Evolutionary conservation across 2,888 invertebrate species (phyloP), one percentile per base, ranked within the genome.

Genomic region (Sicus ferrugineus): DNA sequence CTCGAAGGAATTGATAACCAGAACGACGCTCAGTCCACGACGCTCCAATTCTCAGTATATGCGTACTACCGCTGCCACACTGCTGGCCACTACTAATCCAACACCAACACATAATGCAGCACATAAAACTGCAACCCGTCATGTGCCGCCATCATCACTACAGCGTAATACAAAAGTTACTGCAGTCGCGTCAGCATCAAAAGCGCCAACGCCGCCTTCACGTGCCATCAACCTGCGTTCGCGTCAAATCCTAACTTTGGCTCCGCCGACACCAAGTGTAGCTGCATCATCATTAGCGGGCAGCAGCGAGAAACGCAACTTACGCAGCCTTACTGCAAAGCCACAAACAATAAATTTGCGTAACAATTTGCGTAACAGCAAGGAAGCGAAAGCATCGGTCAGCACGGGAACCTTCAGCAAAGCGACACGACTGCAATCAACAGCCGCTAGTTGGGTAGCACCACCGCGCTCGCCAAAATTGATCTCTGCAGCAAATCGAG

Each of bases 391-490:
- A n/a, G n/a, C n/a, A n/a, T n/a, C n/a, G n/a, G 58, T 42, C 70
- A 34, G 7, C 42, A 48, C 68, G 26, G 67, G 66, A 26, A 74
- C 69, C 63, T 79, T 79, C 19, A 77, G 80, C 68, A 81, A 81
- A 30, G 68, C 81, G 0, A 78, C 78, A 2, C 75, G 81, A 3
- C 73, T 77, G 61, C 81, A 81, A 61, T 75, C 79, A 50, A 73
- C 77, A 54, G 74, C 74, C 46, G 75, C 75, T 26, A 31, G 74
- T 79, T 3, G 79, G 56, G 70, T 80, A 28, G 74, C 76, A 4
- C 76, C 80, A 9, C 80, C 82, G n/a, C 79, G 82, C 0, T 78
- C 81, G n/a, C 79, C 83, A 21, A 83, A 81, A 64, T 76, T 81
- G 28, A 73, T 82, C 0, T 79, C 78, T 65, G 72, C 74, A 3